These are phyloP conservation scores for Lutraria lutraria DNA, from an alignment of 2,888 invertebrate species.

Conservation along the genomic window DNA sequence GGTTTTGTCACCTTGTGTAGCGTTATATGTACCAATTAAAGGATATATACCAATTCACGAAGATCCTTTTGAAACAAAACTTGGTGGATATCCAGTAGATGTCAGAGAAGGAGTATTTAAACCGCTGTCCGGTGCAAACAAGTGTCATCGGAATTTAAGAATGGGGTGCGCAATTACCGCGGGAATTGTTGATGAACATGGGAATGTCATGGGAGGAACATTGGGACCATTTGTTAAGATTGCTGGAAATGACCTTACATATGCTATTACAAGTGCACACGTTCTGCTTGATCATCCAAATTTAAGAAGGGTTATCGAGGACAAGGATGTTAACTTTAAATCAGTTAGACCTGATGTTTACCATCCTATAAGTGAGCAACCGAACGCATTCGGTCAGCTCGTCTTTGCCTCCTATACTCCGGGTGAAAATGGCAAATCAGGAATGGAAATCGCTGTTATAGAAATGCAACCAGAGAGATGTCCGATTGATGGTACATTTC, in stretches of 20 bases:
- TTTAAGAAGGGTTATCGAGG: neutral
- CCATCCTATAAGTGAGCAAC: neutral
- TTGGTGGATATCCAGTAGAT: neutral
- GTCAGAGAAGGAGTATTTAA: slow-evolving; percentile 13
- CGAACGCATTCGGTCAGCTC: neutral
- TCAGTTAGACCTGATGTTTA: neutral
- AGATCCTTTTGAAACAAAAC: neutral
- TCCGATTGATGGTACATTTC: slow-evolving; percentile 8
- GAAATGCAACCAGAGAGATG: neutral
- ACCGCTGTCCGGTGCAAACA: neutral
- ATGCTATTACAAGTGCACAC: slow-evolving; percentile 12
- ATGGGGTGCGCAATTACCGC: slow-evolving; percentile 17
- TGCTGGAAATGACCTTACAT: neutral
- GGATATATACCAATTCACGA: slow-evolving; percentile 2
- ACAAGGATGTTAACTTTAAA: neutral
- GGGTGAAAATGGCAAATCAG: neutral
- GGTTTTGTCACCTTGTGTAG: neutral
- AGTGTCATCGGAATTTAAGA: neutral
- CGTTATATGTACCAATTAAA: slow-evolving; percentile 15
- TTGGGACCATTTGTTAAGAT: slow-evolving; percentile 9
- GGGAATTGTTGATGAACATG: neutral
- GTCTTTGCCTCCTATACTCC: neutral
- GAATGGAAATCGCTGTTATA: slow-evolving; percentile 16
- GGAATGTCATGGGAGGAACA: neutral
- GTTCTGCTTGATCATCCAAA: neutral